Evolutionary conservation across 2,797 vertebrate genomes (phyloP), one percentile per base, ranked within the genome.

Genomic region (Orientallactaga sibirica): DNA sequence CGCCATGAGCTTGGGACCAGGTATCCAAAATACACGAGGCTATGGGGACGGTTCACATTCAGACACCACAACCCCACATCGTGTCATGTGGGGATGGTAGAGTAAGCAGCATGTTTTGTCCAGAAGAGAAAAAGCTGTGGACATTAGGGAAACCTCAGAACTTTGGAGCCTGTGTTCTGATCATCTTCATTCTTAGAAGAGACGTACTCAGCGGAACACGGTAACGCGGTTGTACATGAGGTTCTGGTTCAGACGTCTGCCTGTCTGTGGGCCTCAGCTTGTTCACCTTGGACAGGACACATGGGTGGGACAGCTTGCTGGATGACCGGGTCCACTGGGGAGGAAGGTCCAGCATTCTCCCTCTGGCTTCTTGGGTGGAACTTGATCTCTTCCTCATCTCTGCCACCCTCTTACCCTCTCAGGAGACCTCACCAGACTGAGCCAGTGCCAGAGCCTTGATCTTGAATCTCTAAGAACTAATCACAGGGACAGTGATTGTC

Each of bases 141-240:
- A 80, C 64, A 25, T 14, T 11, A 33, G 8, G 67, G 74, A 62
- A 81, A 18, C 10, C 7, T n/a, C 2, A 19, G 68, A 52, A 33
- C 58, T 77, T 87, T 37, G 3, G 11, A 15, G 37, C 25, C 12
- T 0, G 7, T 55, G n/a, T 18, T 14, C 52, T 5, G 19, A 18
- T 48, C 33, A 37, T 24, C 86, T 71, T 67, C 55, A 41, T 86
- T 89, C 84, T 76, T 78, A 71, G 61, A 27, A 33, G 90, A 79
- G 37, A 70, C 41, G 52, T 29, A 33, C 62, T 81, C 6, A 2
- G 43, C 12, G 11, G n/a, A 52, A 61, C 55, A 79, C 15, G 29
- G 25, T 33, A 37, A 5, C 14, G 41, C 14, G 1, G 67, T 55
- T 67, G 52, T 20, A 67, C 20, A 3, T 24, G 22, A 18, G 58